These are phyloP conservation scores for Chanos chanos DNA, from an alignment of 2,797 vertebrate genomes.

Conservation along the genomic window DNA sequence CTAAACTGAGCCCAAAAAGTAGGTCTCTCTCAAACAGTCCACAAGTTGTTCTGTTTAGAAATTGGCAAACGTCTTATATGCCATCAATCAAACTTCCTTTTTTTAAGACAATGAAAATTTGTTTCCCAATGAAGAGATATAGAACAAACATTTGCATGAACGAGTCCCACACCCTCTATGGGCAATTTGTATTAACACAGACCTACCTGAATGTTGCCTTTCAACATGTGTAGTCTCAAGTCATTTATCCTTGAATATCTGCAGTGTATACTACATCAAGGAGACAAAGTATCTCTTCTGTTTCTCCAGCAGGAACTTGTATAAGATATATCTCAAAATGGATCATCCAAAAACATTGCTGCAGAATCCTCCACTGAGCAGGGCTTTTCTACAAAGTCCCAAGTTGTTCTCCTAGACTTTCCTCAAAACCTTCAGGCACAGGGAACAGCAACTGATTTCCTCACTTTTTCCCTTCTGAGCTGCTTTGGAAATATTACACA, in stretches of 20 bases:
- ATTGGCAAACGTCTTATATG: too few species aligned
- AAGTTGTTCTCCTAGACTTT: neutral
- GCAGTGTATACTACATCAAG: conserved; percentile 32
- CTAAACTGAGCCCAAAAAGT: too few species aligned
- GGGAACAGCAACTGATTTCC: neutral
- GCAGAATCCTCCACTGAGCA: neutral
- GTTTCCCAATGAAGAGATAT: too few species aligned
- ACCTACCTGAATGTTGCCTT: too few species aligned
- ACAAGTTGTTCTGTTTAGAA: too few species aligned
- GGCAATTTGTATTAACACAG: too few species aligned
- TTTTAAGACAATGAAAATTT: too few species aligned
- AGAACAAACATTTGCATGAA: too few species aligned
- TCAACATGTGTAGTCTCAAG: too few species aligned
- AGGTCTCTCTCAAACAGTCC: too few species aligned
- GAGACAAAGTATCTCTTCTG: conserved; percentile 11
- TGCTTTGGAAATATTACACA: neutral
- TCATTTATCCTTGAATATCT: neutral
- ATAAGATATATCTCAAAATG: neutral
- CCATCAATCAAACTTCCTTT: too few species aligned
- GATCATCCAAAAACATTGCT: neutral
- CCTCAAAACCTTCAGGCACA: neutral
- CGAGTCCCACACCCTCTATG: too few species aligned
- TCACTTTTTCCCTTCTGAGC: neutral
- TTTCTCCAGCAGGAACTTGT: conserved; percentile 9
- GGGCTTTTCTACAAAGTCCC: neutral